Evolutionary conservation across 2,888 invertebrate species (phyloP).

Genomic region (Callosobruchus maculatus): DNA sequence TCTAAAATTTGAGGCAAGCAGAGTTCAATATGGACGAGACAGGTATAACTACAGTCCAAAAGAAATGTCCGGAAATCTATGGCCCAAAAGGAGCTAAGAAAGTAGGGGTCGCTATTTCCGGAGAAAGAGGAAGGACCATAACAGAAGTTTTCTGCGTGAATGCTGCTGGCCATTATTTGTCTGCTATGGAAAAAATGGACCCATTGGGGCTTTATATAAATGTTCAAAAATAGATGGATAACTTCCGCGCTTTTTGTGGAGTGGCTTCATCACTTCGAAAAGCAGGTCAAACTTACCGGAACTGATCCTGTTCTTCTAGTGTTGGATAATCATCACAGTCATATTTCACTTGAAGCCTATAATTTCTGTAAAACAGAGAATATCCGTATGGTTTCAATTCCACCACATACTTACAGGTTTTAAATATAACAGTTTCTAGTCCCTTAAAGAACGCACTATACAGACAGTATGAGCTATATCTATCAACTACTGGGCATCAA

Average conservation of each 20-base stretch:
- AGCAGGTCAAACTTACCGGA: slow-evolving; percentile 2
- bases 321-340: slow-evolving; percentile 16
- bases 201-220: too few species aligned
- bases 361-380: slow-evolving; percentile 18
- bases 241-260: not conserved
- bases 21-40: slow-evolving; percentile 10
- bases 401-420: slow-evolving; percentile 18
- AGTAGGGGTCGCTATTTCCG: slow-evolving; percentile 9
- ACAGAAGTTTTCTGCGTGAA: slow-evolving; percentile 11
- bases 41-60: slow-evolving; percentile 14
- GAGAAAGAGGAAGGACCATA: slow-evolving; percentile 13
- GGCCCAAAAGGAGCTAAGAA: slow-evolving; percentile 8
- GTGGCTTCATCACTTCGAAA: slow-evolving; percentile 6
- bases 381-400: slow-evolving; percentile 18
- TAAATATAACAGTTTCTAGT: too few species aligned
- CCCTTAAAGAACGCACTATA: not conserved
- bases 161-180: not conserved
- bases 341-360: slow-evolving; percentile 19
- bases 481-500: too few species aligned
- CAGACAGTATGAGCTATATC: too few species aligned
- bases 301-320: slow-evolving; percentile 7
- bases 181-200: too few species aligned
- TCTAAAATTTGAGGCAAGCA: too few species aligned
- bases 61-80: slow-evolving; percentile 11
- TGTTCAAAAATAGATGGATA: too few species aligned